These are phyloP conservation scores for Deilephila elpenor DNA, from an alignment of 2,888 invertebrate species.

Conservation along the genomic window DNA sequence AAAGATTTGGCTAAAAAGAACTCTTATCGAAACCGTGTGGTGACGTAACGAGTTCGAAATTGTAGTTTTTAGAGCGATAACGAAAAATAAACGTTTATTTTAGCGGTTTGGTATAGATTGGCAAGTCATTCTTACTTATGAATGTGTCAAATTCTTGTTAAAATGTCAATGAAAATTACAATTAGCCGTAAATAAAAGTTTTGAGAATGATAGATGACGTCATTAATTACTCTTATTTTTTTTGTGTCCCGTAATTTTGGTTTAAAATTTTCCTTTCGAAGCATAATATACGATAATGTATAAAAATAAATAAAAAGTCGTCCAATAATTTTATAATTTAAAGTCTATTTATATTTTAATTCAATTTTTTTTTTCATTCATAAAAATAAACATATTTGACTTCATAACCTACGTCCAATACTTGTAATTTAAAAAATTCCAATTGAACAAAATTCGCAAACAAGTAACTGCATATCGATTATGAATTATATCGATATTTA, in stretches of 20 bases:
- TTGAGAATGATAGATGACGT: not conserved
- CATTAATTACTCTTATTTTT: not conserved
- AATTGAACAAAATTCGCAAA: not conserved
- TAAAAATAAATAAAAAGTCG: no score
- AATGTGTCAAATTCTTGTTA: constrained; percentile 1
- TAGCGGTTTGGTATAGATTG: no score
- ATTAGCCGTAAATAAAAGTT: not conserved
- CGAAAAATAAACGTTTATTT: no score
- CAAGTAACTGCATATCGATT: not conserved
- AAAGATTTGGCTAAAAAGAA: no score
- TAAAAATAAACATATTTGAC: not conserved
- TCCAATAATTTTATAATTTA: not conserved
- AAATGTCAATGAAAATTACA: not conserved
- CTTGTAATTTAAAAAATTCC: not conserved
- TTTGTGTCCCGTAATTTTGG: not conserved
- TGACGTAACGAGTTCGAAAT: no score
- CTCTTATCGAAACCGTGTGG: no score
- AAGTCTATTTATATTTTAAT: no score
- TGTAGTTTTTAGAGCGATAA: no score
- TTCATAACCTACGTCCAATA: not conserved
- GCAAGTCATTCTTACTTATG: not conserved
- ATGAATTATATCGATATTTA: not conserved
- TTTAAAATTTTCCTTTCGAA: not conserved
- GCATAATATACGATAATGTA: not conserved
- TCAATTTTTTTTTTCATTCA: not conserved